Base-by-base conservation (phyloP, 2,888 invertebrate species). In the Nephrotoma flavescens region DNA sequence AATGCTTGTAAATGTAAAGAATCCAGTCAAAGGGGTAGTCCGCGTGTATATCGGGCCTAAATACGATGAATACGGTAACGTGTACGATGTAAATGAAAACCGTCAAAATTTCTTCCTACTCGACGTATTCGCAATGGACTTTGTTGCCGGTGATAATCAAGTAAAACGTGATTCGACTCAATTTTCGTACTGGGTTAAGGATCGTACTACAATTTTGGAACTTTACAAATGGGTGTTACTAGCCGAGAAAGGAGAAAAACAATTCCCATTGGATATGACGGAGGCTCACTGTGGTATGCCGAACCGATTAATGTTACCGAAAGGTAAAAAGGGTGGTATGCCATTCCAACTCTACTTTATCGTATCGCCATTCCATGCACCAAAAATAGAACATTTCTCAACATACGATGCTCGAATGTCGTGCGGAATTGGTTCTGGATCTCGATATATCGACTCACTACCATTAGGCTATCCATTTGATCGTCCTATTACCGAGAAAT, bases 401-500 rank as follows among this genome's bases (percentile, higher is more conserved):
- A 92, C 92, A 88, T 93, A 92, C 88, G 92, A 93, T 88, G 89
- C 92, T 83, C 88, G 90, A n/a, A 92, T 93, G 90, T 92, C 92
- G 86, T 92, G 93, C 87, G 93, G 92, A 88, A 91, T 93, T 87
- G 93, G 93, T 88, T 92, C 92, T 89, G 94, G 93, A 90, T 90
- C 93, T 92, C 89, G 91, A 86, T 89, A 90, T 87, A 91, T 94
- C 85, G 95, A 96, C 90, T 93, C 92, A 88, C 93, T 93, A 90
- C 93, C 95, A 85, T 92, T 94, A 89, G 95, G 95, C 86, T 96
- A 94, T 93, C 96, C 96, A 88, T 93, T 96, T 90, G 96, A 96
- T 90, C 94, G 95, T 88, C 92, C 92, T 41, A 93, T 95, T 89
- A 92, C 94, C 84, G 92, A 93, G 85, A 91, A 91, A 86, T 92